These are phyloP conservation scores for Zaprionus vittiger DNA, from an alignment of 1,140 invertebrate species.

Conservation along the genomic window DNA sequence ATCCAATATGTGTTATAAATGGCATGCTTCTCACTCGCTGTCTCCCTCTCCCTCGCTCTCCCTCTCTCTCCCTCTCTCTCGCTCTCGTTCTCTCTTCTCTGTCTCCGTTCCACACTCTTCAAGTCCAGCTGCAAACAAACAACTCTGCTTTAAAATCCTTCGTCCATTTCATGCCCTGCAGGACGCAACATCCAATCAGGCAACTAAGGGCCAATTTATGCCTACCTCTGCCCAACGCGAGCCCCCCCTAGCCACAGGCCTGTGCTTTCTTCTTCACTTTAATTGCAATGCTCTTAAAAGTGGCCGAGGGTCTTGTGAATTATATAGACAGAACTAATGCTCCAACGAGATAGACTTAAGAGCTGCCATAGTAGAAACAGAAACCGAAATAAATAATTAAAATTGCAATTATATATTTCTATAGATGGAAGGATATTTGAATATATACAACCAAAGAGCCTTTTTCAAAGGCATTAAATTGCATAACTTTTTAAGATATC, in stretches of 20 bases:
- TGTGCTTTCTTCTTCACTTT: neutral
- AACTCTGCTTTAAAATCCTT: conserved; percentile 39
- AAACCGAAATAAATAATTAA: too few species aligned
- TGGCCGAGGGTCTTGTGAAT: neutral
- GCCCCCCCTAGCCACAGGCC: neutral
- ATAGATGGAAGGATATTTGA: too few species aligned
- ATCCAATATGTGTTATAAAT: conserved; percentile 79
- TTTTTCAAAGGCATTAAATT: too few species aligned
- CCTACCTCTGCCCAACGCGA: neutral
- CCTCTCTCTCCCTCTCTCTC: neutral
- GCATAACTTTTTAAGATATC: too few species aligned
- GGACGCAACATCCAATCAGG: neutral
- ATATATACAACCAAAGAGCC: too few species aligned
- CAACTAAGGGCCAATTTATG: neutral
- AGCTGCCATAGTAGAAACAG: neutral
- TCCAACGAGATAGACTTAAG: neutral
- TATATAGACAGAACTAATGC: neutral
- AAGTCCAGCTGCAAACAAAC: conserved; percentile 51
- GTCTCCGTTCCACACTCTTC: conserved; percentile 23
- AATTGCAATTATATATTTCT: too few species aligned
- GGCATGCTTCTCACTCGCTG: conserved; percentile 39
- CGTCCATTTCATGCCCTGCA: conserved; percentile 5
- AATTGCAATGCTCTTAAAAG: neutral
- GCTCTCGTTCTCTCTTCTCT: conserved; percentile 6
- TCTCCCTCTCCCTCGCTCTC: conserved; percentile 8